Evolutionary conservation across 2,888 invertebrate genomes (phyloP).

Genomic region (Andrena haemorrhoa): DNA sequence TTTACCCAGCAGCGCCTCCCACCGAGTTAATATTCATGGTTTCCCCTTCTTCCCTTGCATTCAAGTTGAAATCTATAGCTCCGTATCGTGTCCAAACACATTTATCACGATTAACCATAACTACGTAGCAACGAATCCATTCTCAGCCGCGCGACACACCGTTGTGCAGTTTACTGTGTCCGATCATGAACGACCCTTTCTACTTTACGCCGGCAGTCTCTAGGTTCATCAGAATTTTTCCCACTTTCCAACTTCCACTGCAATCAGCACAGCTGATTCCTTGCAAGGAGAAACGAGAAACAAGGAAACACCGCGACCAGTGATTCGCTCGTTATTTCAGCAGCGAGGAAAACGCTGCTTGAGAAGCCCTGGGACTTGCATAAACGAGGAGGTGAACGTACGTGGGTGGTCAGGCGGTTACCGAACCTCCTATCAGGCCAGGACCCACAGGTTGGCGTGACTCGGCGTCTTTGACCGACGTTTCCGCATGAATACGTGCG

Average conservation of each 20-base stretch:
- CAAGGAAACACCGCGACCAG: too few relatives aligned
- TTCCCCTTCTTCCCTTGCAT: background rate
- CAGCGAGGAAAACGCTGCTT: conserved; percentile 1
- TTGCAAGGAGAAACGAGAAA: too few relatives aligned
- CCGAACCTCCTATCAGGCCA: conserved; percentile 70
- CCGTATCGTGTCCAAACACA: conserved; percentile 33
- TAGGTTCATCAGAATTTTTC: background rate
- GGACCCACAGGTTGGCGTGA: conserved; percentile 79
- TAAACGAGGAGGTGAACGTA: conserved; percentile 17
- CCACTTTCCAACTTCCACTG: background rate
- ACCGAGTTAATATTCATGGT: background rate
- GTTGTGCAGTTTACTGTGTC: conserved; percentile 1
- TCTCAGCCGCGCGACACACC: background rate
- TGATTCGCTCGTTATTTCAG: too few relatives aligned
- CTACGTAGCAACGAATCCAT: background rate
- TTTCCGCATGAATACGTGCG: conserved; percentile 65
- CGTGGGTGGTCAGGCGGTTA: conserved; percentile 62
- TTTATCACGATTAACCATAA: conserved; percentile 43
- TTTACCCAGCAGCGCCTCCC: too few relatives aligned
- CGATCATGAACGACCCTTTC: conserved; percentile 24
- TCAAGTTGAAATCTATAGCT: background rate
- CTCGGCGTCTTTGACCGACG: conserved; percentile 69
- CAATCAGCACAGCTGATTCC: too few relatives aligned
- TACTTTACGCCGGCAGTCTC: background rate
- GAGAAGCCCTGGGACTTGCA: conserved; percentile 23